Conservation (phyloP, 2,797 vertebrate genomes). For the Danio kyathit region DNA sequence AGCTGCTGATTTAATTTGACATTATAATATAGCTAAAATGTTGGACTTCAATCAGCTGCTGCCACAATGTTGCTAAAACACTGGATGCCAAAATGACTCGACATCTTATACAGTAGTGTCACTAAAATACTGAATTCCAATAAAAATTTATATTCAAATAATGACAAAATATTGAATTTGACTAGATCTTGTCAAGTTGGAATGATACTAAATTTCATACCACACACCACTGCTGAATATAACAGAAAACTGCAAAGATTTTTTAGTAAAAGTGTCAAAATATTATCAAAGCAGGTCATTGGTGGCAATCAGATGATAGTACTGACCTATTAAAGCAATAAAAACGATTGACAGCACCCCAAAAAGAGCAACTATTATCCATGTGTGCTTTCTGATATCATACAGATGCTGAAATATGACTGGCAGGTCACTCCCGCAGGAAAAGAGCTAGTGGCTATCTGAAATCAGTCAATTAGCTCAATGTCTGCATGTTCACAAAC, state of each 20-base stretch:
- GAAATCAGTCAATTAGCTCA: constrained; percentile 10
- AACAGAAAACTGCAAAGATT: not conserved
- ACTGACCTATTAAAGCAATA: not conserved
- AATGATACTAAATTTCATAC: not conserved
- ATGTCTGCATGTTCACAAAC: not conserved
- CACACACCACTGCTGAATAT: not conserved
- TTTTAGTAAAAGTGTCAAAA: not conserved
- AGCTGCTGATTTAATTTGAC: too few relatives aligned
- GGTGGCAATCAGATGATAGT: not conserved
- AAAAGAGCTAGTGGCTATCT: not conserved
- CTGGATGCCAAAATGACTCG: accelerated
- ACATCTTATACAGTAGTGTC: too few relatives aligned
- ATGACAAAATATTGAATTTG: not conserved
- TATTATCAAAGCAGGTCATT: not conserved
- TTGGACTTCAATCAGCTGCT: accelerated
- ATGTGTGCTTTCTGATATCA: not conserved
- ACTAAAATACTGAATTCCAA: not conserved
- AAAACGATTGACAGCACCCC: not conserved
- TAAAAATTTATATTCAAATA: not conserved
- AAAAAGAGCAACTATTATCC: not conserved
- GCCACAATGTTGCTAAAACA: not conserved
- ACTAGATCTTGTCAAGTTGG: too few relatives aligned
- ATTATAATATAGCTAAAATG: not conserved
- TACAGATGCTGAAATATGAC: not conserved
- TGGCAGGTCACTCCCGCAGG: not conserved